These are phyloP conservation scores for Ramphastos sulfuratus DNA, from an alignment of 2,113 vertebrate species.

Conservation along the genomic window DNA sequence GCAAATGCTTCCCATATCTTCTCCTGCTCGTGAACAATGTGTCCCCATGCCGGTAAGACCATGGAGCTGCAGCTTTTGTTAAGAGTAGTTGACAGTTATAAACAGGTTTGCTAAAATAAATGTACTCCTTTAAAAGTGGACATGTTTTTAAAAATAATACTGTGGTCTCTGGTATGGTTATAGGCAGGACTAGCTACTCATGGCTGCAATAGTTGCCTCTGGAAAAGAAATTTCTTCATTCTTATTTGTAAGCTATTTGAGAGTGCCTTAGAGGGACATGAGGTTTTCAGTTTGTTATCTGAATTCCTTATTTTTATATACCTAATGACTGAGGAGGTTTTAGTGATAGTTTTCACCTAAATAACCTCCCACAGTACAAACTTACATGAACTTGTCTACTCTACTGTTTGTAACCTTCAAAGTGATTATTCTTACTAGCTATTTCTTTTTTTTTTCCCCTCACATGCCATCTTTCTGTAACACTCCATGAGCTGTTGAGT, in stretches of 20 bases:
- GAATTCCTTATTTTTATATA: slow-evolving; percentile 5
- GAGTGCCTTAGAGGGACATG: background rate
- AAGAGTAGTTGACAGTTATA: background rate
- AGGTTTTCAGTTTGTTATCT: background rate
- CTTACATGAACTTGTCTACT: background rate
- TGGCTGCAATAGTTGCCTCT: background rate
- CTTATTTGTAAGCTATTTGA: background rate
- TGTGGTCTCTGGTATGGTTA: background rate
- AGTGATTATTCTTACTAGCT: background rate
- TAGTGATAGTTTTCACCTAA: background rate
- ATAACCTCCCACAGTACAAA: background rate
- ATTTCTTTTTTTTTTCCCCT: background rate
- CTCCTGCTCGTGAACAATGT: background rate
- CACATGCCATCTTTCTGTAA: background rate
- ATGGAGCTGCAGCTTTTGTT: background rate
- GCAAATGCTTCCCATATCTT: slow-evolving; percentile 21
- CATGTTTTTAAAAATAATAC: background rate
- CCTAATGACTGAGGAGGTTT: background rate
- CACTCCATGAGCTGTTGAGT: background rate
- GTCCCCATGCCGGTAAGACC: background rate
- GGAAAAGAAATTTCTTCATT: background rate
- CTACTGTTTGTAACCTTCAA: background rate
- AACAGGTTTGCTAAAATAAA: background rate
- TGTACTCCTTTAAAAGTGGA: background rate
- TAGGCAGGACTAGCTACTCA: background rate